A percentile compares a stretch with the other conserved stretches of the same genome.
Conservation (phyloP, 2,888 invertebrate species). For the Eupithecia tripunctaria region DNA sequence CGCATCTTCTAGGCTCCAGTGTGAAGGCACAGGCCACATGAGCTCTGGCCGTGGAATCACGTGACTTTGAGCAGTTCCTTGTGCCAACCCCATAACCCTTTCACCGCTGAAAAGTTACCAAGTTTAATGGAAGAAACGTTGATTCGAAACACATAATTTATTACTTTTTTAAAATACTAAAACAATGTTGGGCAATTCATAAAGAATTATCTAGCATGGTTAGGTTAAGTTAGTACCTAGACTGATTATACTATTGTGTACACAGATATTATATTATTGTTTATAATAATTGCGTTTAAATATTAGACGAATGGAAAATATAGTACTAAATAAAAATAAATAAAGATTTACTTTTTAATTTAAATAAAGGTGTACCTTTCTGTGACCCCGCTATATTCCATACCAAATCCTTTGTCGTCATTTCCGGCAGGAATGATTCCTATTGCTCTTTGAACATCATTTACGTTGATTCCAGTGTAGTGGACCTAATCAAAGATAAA, state of each 20-base stretch:
- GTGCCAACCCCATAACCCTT: constrained; percentile 87
- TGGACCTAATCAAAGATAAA: constrained; percentile 49
- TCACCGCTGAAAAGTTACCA: constrained; percentile 68
- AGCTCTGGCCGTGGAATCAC: constrained; percentile 80
- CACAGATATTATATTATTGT: too few relatives aligned
- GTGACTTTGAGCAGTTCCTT: constrained; percentile 80
- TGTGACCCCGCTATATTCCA: constrained; percentile 72
- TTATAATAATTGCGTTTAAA: too few relatives aligned
- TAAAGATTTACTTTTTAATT: background rate
- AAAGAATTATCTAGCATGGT: too few relatives aligned
- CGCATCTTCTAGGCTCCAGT: constrained; percentile 89
- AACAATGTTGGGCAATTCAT: too few relatives aligned
- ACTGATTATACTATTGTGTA: too few relatives aligned
- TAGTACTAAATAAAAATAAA: background rate
- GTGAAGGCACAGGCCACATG: constrained; percentile 87
- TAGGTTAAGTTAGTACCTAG: too few relatives aligned
- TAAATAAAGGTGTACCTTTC: constrained; percentile 48
- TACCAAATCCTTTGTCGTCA: constrained; percentile 51
- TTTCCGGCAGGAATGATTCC: constrained; percentile 45
- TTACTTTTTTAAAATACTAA: too few relatives aligned
- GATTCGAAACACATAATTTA: background rate
- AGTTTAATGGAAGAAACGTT: background rate
- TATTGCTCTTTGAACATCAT: constrained; percentile 54
- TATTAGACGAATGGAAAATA: background rate
- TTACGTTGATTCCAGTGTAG: constrained; percentile 52